Percentiles rank a stretch among this genome's conserved stretches.
These are phyloP conservation scores for Spinus olivaceus DNA, from an alignment of 2,797 vertebrate species.

Conservation along the genomic window DNA sequence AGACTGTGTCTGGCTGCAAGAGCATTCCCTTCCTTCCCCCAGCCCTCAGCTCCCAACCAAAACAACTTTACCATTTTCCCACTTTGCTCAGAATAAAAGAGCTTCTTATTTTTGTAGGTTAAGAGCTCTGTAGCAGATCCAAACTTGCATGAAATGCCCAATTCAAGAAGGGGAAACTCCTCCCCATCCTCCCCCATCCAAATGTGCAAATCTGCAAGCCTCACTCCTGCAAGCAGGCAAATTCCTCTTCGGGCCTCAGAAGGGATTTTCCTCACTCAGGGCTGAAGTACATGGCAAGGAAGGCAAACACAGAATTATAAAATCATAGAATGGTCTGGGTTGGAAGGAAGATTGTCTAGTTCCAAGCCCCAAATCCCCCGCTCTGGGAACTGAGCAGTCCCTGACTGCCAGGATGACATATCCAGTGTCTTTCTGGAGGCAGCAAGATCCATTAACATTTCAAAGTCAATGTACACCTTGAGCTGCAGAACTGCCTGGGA, in stretches of 20 bases:
- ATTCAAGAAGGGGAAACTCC: slow-evolving; percentile 37
- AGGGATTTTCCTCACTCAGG: neutral
- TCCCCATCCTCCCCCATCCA: neutral
- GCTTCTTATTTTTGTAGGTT: slow-evolving; percentile 18
- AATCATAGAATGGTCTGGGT: neutral
- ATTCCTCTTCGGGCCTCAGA: neutral
- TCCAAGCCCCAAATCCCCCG: neutral
- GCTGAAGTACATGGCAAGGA: neutral
- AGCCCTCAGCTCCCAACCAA: neutral
- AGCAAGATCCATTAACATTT: neutral
- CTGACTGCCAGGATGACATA: neutral
- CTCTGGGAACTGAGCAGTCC: neutral
- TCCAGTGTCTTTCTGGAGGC: neutral
- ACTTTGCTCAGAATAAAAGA: neutral
- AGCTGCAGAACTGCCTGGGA: neutral
- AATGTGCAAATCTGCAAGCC: neutral
- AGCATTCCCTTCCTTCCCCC: neutral
- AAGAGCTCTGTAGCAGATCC: neutral
- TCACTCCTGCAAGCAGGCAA: neutral
- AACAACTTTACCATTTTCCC: neutral
- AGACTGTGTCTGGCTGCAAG: neutral
- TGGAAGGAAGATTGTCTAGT: neutral
- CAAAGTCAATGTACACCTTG: neutral
- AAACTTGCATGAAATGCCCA: slow-evolving; percentile 25
- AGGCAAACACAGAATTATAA: neutral